These are phyloP conservation scores for Dysidea cf. avara DNA, from an alignment of 37 sponge, comb jelly and placozoan genomes.

Conservation along the genomic window DNA sequence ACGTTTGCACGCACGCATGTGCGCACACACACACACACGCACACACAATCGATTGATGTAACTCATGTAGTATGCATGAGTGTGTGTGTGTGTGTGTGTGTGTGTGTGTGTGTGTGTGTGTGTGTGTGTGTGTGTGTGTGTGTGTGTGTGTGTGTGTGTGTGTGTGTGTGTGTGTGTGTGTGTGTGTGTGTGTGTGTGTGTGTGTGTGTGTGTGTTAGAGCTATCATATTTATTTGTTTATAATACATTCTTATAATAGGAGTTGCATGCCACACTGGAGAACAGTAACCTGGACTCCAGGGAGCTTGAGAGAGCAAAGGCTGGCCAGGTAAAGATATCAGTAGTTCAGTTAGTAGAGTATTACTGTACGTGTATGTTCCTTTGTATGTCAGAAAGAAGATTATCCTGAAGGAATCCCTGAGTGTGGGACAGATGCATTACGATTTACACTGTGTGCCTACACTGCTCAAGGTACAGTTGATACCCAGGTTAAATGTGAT, in stretches of 20 bases:
- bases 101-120: constrained; percentile 1
- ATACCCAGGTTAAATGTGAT: too few species aligned
- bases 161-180: not conserved
- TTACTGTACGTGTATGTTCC: too few species aligned
- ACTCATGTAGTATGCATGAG: not conserved
- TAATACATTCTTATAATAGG: too few species aligned
- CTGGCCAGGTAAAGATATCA: constrained; percentile 74
- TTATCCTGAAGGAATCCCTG: constrained; percentile 96
- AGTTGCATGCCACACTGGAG: constrained; percentile 58
- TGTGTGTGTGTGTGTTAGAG: not conserved
- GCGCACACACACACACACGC: too few species aligned
- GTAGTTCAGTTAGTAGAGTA: too few species aligned
- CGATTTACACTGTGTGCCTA: constrained; percentile 97
- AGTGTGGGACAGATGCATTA: constrained; percentile 98
- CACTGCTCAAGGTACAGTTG: constrained; percentile 84
- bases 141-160: not conserved
- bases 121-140: not conserved
- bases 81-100: not conserved
- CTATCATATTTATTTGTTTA: not conserved
- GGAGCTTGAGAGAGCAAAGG: constrained; percentile 76
- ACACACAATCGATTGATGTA: not conserved
- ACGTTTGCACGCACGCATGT: too few species aligned
- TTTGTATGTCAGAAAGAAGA: constrained; percentile 67
- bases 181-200: too few species aligned
- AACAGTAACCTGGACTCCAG: constrained; percentile 82